These are phyloP conservation scores for Phyto melanocephala DNA, from an alignment of 2,888 invertebrate genomes.

Conservation along the genomic window DNA sequence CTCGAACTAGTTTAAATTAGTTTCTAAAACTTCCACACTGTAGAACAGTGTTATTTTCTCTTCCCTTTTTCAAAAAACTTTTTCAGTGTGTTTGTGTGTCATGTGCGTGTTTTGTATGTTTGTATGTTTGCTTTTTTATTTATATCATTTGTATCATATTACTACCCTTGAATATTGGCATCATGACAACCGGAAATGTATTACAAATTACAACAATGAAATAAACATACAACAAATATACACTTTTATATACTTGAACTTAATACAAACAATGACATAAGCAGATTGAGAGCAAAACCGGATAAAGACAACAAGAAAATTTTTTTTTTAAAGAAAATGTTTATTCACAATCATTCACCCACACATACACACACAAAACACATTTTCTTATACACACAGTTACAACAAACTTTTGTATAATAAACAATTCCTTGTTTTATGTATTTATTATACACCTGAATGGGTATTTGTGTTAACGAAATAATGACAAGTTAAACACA, in stretches of 20 bases:
- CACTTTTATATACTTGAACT: not conserved
- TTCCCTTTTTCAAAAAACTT: not conserved
- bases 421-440: constrained; percentile 5
- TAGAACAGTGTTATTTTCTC: not conserved
- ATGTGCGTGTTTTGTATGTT: not conserved
- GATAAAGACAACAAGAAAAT: not conserved
- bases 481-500: not conserved
- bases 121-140: not conserved
- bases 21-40: no score
- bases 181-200: constrained; percentile 56
- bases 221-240: not conserved
- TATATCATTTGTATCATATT: constrained; percentile 38
- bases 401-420: not conserved
- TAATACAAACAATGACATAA: constrained; percentile 1
- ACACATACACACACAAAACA: not conserved
- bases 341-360: constrained; percentile 56
- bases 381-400: not conserved
- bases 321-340: constrained; percentile 36
- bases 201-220: constrained; percentile 44
- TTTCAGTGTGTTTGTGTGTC: not conserved
- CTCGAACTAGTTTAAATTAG: no score
- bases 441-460: constrained; percentile 51
- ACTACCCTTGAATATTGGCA: constrained; percentile 40
- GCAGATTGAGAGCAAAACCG: not conserved
- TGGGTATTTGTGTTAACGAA: constrained; percentile 42